Percentiles rank a stretch among this genome's conserved stretches.
These are phyloP conservation scores for Urosaurus nigricauda DNA, from an alignment of 2,797 vertebrate genomes.

Conservation along the genomic window DNA sequence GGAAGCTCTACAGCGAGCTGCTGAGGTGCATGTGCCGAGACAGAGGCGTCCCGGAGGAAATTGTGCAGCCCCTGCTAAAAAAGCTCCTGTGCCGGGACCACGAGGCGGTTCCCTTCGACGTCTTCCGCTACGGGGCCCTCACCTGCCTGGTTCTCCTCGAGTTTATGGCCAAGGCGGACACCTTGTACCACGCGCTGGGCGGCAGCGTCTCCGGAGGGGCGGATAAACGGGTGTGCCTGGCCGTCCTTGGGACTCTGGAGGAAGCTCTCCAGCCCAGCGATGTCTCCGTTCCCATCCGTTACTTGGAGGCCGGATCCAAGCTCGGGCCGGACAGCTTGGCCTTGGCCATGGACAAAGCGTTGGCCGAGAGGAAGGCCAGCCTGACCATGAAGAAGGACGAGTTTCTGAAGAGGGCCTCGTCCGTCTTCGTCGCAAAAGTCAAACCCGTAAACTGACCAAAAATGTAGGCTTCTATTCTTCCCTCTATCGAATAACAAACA, in stretches of 20 bases:
- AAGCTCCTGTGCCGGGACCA: conserved; percentile 91
- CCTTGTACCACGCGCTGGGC: conserved; percentile 87
- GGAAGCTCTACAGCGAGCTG: conserved; percentile 88
- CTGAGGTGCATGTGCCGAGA: conserved; percentile 87
- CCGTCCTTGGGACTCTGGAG: conserved; percentile 87
- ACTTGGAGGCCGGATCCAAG: conserved; percentile 91
- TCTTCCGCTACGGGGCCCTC: conserved; percentile 91
- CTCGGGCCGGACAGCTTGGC: conserved; percentile 89
- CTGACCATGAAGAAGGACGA: conserved; percentile 88
- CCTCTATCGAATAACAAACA: accelerated
- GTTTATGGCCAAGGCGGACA: conserved; percentile 86
- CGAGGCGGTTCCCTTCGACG: conserved; percentile 89
- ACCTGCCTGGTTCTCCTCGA: conserved; percentile 92
- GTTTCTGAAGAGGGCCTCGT: conserved; percentile 89
- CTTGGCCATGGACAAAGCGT: conserved; percentile 84
- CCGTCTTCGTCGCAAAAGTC: conserved; percentile 90
- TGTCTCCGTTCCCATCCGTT: conserved; percentile 74
- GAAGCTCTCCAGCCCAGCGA: conserved; percentile 84
- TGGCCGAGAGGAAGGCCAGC: conserved; percentile 74
- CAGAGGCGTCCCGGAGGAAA: conserved; percentile 82
- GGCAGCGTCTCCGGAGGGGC: conserved; percentile 74
- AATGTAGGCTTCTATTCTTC: accelerated
- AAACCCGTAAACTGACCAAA: conserved; percentile 82
- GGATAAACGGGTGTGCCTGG: conserved; percentile 82
- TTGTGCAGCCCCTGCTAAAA: conserved; percentile 83